Percentiles rank a stretch among this genome's conserved stretches.
phyloP scores from a whole-genome alignment of 1,140 invertebrate genomes.

The Megathymus violae region DNA sequence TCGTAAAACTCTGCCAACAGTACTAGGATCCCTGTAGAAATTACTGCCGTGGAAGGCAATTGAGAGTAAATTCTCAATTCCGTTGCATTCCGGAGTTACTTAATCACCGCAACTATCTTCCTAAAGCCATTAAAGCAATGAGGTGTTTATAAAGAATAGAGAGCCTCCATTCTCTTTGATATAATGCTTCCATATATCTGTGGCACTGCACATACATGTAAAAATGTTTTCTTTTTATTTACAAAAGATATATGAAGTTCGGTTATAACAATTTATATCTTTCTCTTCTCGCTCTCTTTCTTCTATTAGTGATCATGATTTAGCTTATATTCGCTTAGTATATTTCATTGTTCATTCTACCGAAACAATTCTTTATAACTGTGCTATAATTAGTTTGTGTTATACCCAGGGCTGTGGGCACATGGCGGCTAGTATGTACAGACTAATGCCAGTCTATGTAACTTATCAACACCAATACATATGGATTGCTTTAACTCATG shows the following conservation, averaged over 20 bases:
- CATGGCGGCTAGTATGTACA: too few relatives aligned
- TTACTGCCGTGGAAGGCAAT: slow-evolving; percentile 18
- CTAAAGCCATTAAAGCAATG: slow-evolving; percentile 27
- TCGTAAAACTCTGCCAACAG: slow-evolving; percentile 15
- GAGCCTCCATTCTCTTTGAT: slow-evolving; percentile 16
- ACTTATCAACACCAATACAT: too few relatives aligned
- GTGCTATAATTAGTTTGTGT: too few relatives aligned
- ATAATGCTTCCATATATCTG: slow-evolving; percentile 13
- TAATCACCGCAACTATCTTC: slow-evolving; percentile 32
- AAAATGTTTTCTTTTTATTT: slow-evolving; percentile 9
- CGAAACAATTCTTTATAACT: too few relatives aligned
- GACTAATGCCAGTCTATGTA: too few relatives aligned
- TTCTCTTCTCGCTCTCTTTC: too few relatives aligned
- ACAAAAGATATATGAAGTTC: background rate
- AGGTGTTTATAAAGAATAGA: slow-evolving; percentile 26
- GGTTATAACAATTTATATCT: too few relatives aligned
- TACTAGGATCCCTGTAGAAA: slow-evolving; percentile 3
- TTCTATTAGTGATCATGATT: too few relatives aligned
- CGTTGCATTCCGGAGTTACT: slow-evolving; percentile 30
- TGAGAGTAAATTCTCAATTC: slow-evolving; percentile 23
- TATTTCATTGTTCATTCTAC: too few relatives aligned
- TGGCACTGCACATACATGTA: background rate
- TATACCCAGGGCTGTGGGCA: too few relatives aligned
- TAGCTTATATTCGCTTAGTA: too few relatives aligned
- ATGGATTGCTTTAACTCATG: too few relatives aligned